Evolutionary conservation across 2,888 invertebrate genomes (phyloP), one percentile per base, ranked within the genome.

Genomic region (Allygus modestus): DNA sequence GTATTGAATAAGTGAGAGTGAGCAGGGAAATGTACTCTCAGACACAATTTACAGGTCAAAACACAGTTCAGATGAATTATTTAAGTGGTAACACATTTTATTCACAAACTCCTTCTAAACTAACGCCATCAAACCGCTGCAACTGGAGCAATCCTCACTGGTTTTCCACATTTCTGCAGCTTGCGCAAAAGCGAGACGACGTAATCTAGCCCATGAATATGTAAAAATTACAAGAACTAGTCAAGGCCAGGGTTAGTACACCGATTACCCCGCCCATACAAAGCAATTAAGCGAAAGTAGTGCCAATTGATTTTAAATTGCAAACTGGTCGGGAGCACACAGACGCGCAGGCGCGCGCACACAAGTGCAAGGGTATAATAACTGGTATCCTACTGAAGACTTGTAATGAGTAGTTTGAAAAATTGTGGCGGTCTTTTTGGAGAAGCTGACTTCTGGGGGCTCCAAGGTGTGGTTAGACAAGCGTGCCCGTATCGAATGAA

Each of bases 171-270:
- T n/a, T n/a, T n/a, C n/a, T n/a, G n/a, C n/a, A n/a, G n/a, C n/a
- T n/a, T n/a, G n/a, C 9, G 37, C 37, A 37, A 11, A 46, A 46
- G 1, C 46, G 1, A 46, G 46, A 15, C 46, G 46, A 46, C 15
- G 65, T 28, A 65, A 65, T 65, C 0, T 5, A 65, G n/a, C 17
- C 31, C 31, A 65, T 65, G 65, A 65, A 65, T 65, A 65, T 65
- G 65, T 65, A 65, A 65, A 26, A 65, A 31, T 15, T 31, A 65
- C 65, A 65, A 65, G 65, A 65, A 65, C 65, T 65, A 31, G 28
- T 31, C 65, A 65, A 65, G 65, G 65, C 28, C 65, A 28, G 0
- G 65, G 65, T 65, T 65, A 65, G 28, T 65, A 28, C 31, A 31
- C 11, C 17, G 15, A 65, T 65, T 31, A 65, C 28, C 15, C 31